phyloP scores from a whole-genome alignment of 2,888 invertebrate species.

The Xestia ashworthii region DNA sequence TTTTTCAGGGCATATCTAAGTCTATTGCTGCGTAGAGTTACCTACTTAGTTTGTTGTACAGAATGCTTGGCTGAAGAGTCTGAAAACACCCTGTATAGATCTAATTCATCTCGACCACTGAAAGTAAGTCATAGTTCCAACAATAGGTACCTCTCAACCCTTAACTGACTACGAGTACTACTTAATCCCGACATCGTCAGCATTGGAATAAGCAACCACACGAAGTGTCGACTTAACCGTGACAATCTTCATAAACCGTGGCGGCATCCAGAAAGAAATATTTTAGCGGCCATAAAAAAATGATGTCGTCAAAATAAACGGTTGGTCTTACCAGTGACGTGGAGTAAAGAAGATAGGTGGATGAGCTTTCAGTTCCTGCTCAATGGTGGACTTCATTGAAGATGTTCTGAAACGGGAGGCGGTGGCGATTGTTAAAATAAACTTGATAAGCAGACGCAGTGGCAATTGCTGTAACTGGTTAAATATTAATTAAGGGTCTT shows the following conservation, averaged over 20 bases:
- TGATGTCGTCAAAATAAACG: slow-evolving; percentile 63
- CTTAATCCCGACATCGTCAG: slow-evolving; percentile 25
- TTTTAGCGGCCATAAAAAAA: slow-evolving; percentile 63
- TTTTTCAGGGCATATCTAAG: too few species aligned
- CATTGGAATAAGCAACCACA: slow-evolving; percentile 31
- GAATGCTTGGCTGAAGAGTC: too few species aligned
- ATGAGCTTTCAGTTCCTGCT: background rate
- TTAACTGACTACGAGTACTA: slow-evolving; percentile 25
- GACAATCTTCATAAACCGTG: slow-evolving; percentile 63
- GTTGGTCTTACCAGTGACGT: slow-evolving; percentile 27
- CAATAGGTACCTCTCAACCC: background rate
- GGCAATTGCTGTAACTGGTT: too few species aligned
- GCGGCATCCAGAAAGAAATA: slow-evolving; percentile 52
- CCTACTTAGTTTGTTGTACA: too few species aligned
- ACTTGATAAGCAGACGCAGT: background rate
- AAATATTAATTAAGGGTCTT: too few species aligned
- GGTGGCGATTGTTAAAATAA: background rate
- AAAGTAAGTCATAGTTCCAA: background rate
- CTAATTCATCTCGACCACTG: background rate
- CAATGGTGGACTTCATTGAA: background rate
- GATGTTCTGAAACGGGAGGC: background rate
- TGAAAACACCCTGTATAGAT: background rate
- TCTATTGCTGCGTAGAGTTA: too few species aligned
- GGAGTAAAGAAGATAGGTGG: slow-evolving; percentile 29
- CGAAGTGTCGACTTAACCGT: slow-evolving; percentile 47